These are phyloP conservation scores for Bunonema sp. DNA, from an alignment of 2,888 invertebrate species.

Conservation along the genomic window DNA sequence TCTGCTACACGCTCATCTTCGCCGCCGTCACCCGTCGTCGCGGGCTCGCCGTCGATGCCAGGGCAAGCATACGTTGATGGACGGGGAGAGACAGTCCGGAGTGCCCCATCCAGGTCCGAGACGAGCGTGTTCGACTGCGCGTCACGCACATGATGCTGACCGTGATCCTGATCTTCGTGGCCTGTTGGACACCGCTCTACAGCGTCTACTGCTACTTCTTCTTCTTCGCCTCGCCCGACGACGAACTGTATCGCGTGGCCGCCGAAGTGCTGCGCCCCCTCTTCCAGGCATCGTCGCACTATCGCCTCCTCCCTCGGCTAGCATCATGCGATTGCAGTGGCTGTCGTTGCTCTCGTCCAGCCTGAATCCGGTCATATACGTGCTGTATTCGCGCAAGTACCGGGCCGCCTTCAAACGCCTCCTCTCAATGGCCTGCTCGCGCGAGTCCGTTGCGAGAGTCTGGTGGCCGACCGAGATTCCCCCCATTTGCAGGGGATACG, in stretches of 20 bases:
- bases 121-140: constrained; percentile 38
- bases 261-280: constrained; percentile 19
- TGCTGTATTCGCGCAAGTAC: constrained; percentile 38
- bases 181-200: constrained; percentile 42
- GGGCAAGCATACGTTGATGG: constrained; percentile 11
- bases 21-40: constrained; percentile 31
- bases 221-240: too few relatives aligned
- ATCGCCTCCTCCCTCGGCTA: too few relatives aligned
- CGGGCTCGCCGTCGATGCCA: constrained; percentile 41
- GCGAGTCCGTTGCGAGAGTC: too few relatives aligned
- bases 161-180: constrained; percentile 38
- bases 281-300: too few relatives aligned
- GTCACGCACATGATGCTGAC: constrained; percentile 44
- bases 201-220: constrained; percentile 9
- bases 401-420: constrained; percentile 38
- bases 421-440: too few relatives aligned
- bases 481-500: too few relatives aligned
- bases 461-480: too few relatives aligned
- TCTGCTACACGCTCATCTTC: constrained; percentile 37
- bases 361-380: constrained; percentile 41
- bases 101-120: constrained; percentile 21
- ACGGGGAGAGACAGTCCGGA: constrained; percentile 1
- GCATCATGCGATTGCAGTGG: constrained; percentile 45
- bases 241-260: too few relatives aligned
- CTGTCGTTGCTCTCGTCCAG: constrained; percentile 33